These are phyloP conservation scores for Rhopalosiphum nymphaeae DNA, from an alignment of 2,888 invertebrate species.

Conservation along the genomic window DNA sequence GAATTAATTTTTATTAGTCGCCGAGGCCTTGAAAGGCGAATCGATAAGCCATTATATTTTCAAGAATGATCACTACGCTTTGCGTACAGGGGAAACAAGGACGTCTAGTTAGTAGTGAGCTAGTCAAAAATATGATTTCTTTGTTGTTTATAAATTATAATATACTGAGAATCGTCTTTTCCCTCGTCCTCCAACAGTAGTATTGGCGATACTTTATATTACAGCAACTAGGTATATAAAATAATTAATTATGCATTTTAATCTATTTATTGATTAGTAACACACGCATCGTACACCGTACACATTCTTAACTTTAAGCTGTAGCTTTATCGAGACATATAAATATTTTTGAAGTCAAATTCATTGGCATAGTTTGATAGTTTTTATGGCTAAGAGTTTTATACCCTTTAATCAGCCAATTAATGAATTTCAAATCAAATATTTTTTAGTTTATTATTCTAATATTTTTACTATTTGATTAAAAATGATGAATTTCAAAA, in stretches of 20 bases:
- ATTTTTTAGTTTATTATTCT: background rate
- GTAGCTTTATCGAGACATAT: background rate
- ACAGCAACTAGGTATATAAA: background rate
- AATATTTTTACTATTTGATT: background rate
- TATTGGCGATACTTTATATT: background rate
- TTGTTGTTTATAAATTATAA: background rate
- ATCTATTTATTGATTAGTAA: background rate
- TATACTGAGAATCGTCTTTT: background rate
- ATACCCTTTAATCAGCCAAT: background rate
- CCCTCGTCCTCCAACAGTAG: background rate
- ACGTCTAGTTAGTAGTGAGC: background rate
- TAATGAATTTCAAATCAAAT: background rate
- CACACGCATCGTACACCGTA: background rate
- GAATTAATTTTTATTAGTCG: slow-evolving; percentile 18
- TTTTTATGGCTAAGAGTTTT: background rate
- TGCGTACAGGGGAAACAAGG: slow-evolving; percentile 18
- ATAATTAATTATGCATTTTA: background rate
- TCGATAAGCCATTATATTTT: slow-evolving; percentile 41
- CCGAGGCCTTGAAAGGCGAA: slow-evolving; percentile 17
- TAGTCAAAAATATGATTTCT: slow-evolving; percentile 29
- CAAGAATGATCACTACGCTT: slow-evolving; percentile 6
- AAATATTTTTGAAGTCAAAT: background rate
- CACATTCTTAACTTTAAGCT: background rate
- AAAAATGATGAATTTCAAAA: background rate
- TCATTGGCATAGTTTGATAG: background rate